Evolutionary conservation across 2,888 invertebrate genomes (phyloP), one percentile per base, ranked within the genome.

Genomic region (Pherbina coryleti): DNA sequence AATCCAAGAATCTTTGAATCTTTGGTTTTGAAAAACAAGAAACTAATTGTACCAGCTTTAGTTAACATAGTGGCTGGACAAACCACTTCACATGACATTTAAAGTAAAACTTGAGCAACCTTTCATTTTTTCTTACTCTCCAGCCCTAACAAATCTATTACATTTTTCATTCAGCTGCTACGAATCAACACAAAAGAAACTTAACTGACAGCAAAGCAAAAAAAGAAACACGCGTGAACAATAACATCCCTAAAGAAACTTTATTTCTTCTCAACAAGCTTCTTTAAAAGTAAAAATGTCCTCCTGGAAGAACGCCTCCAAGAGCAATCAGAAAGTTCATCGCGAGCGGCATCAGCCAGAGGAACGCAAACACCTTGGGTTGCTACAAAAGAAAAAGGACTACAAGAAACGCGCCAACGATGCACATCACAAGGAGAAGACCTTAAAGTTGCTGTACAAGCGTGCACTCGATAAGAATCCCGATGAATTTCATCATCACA

Each of bases 401-500:
- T 97, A 97, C 87, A 92, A 93, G 80, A 90, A 92, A 78, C 92
- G 97, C 67, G 95, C 97, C 0, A 92, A 92, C 77, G 95, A 97
- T 89, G 94, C 93, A 82, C 94, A 97, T 87, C 92, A 93, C 78
- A 98, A 98, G 87, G 93, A 96, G 76, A 92, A 93, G 77, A 95
- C 96, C 0, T 88, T 99, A 1, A 96, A 96, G 87, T 88, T 95
- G 37, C 90, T 99, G 75, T 93, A 94, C 77, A 95, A 95, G 88
- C 93, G 96, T 78, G 98, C 97, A 0, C 90, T 97, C 28, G 95
- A 98, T 87, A 96, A 94, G 88, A 99, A 99, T 91, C 98, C 98
- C 0, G 98, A 99, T 93, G 99, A 99, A 89, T 99, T 98, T 90
- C 96, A 98, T 89, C 97, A 96, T 91, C 98, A 98, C 87, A 99